Percentiles rank a stretch among this genome's conserved stretches.
phyloP scores from a whole-genome alignment of 2,797 vertebrate species.

The Etheostoma nigrum region DNA sequence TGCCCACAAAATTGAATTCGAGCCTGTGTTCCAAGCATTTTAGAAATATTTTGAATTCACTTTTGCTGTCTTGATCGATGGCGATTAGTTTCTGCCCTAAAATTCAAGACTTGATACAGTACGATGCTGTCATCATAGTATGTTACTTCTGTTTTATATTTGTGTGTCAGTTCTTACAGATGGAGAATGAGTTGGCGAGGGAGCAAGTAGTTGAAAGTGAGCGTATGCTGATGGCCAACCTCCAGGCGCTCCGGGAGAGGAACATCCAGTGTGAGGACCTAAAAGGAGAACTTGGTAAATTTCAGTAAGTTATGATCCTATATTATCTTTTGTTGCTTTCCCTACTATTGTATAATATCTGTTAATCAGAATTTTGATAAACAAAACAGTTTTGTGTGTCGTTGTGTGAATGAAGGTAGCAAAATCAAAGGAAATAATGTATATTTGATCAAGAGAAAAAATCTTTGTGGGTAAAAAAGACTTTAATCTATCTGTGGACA shows the following conservation, averaged over 20 bases:
- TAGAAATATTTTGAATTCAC: neutral
- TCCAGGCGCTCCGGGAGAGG: slow-evolving; percentile 86
- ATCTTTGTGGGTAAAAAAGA: neutral
- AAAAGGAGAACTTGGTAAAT: slow-evolving; percentile 78
- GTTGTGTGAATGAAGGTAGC: neutral
- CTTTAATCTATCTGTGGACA: neutral
- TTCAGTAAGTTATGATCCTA: slow-evolving; percentile 82
- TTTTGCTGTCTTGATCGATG: neutral
- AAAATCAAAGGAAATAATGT: neutral
- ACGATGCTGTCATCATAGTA: neutral
- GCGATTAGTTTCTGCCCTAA: neutral
- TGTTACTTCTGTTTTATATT: neutral
- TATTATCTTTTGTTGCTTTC: neutral
- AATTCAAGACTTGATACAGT: neutral
- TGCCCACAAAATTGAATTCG: neutral
- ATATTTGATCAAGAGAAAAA: neutral
- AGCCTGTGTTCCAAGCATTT: neutral
- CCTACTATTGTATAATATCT: neutral
- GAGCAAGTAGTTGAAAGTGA: slow-evolving; percentile 90
- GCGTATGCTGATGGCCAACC: slow-evolving; percentile 78
- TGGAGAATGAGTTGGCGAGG: slow-evolving; percentile 88
- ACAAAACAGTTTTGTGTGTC: neutral
- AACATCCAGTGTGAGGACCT: slow-evolving; percentile 89
- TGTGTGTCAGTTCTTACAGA: slow-evolving; percentile 88
- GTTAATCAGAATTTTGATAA: neutral